Conservation (phyloP, 2,888 invertebrate genomes). For the Spilosoma lubricipeda region DNA sequence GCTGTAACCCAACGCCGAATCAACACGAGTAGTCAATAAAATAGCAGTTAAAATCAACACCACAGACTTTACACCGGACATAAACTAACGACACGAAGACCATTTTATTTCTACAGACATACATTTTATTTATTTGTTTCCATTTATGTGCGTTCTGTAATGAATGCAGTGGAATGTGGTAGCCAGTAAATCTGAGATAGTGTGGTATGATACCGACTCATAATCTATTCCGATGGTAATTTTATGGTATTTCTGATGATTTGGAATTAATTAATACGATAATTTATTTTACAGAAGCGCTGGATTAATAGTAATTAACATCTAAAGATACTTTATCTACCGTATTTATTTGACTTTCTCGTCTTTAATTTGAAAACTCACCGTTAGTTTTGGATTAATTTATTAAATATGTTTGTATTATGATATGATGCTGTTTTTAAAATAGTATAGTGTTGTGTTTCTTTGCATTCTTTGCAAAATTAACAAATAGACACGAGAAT, state of each 20-base stretch:
- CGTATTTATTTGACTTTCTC: slow-evolving; percentile 10
- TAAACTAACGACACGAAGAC: slow-evolving; percentile 44
- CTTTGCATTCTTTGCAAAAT: background rate
- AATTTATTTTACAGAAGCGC: slow-evolving; percentile 13
- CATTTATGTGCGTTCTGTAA: slow-evolving; percentile 23
- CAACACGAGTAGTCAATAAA: slow-evolving; percentile 76
- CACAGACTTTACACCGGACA: slow-evolving; percentile 48
- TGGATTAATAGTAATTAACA: slow-evolving; percentile 11
- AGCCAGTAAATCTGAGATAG: slow-evolving; percentile 16
- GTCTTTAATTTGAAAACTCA: background rate
- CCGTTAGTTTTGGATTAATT: slow-evolving; percentile 2
- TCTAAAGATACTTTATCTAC: slow-evolving; percentile 8
- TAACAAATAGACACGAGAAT: background rate
- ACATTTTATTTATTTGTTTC: slow-evolving; percentile 48
- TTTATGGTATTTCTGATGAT: slow-evolving; percentile 3
- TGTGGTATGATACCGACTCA: slow-evolving; percentile 14
- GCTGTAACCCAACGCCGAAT: slow-evolving; percentile 62
- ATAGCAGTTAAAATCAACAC: slow-evolving; percentile 64
- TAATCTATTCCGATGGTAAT: slow-evolving; percentile 17
- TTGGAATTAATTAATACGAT: slow-evolving; percentile 20
- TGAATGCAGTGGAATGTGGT: slow-evolving; percentile 20
- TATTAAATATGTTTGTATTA: slow-evolving; percentile 4
- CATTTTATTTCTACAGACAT: slow-evolving; percentile 45
- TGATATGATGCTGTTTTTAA: background rate
- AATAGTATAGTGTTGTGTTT: background rate